A percentile compares a stretch with the other conserved stretches of the same genome.
Conservation (phyloP, 1,140 invertebrate genomes). For the Mycetomoellerius zeteki region DNA sequence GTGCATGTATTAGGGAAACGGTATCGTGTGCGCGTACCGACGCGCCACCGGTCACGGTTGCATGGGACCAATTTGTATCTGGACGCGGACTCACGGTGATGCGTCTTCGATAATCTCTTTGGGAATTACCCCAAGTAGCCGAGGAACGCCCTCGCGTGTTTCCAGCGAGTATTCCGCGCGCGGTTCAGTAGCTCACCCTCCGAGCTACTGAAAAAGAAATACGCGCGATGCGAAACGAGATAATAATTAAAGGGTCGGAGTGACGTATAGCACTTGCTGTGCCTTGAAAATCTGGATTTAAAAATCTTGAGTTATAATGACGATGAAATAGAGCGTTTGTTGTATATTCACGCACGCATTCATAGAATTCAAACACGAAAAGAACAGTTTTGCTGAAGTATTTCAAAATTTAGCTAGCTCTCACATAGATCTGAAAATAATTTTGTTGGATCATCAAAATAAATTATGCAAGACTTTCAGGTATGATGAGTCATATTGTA, state of each 20-base stretch:
- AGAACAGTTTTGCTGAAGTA: too few species aligned
- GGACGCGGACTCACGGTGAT: constrained; percentile 74
- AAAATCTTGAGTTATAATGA: not conserved
- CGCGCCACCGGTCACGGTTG: constrained; percentile 71
- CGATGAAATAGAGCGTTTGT: not conserved
- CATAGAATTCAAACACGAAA: not conserved
- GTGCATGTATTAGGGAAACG: constrained; percentile 38
- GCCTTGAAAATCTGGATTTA: not conserved
- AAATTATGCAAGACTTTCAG: too few species aligned
- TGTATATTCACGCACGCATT: not conserved
- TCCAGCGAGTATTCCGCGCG: constrained; percentile 36
- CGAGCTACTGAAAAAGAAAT: constrained; percentile 24
- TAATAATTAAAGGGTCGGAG: constrained; percentile 39
- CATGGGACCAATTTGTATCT: constrained; percentile 81
- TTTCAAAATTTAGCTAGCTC: too few species aligned
- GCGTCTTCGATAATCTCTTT: constrained; percentile 78
- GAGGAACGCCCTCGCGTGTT: constrained; percentile 50
- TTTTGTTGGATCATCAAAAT: too few species aligned
- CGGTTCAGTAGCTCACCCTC: not conserved
- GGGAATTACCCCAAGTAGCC: constrained; percentile 70
- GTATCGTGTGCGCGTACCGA: constrained; percentile 41
- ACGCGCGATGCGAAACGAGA: constrained; percentile 14
- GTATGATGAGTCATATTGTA: too few species aligned
- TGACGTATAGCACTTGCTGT: not conserved
- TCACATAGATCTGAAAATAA: too few species aligned